Evolutionary conservation across 2,888 invertebrate genomes (phyloP).

Genomic region (Lepeophtheirus nordmannii): DNA sequence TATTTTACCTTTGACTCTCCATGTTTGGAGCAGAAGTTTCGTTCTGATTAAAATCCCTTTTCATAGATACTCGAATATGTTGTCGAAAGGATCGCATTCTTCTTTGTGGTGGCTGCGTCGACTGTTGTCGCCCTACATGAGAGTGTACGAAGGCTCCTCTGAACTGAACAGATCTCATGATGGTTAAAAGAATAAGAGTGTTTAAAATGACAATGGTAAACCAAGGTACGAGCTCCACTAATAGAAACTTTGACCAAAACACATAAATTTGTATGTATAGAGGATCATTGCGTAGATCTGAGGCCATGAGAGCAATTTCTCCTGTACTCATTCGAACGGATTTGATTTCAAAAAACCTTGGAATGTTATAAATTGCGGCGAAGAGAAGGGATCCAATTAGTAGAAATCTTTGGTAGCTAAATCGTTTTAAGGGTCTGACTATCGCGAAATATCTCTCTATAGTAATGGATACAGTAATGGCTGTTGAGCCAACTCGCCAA

Average conservation of each 20-base stretch:
- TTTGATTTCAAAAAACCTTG: slow-evolving; percentile 1
- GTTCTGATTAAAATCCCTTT: no score
- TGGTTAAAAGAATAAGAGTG: background rate
- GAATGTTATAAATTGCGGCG: slow-evolving; percentile 5
- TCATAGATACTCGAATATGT: no score
- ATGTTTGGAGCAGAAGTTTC: no score
- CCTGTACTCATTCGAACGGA: background rate
- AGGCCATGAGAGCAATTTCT: background rate
- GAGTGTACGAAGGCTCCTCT: background rate
- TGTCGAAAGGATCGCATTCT: no score
- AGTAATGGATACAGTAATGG: background rate
- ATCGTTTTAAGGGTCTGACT: background rate
- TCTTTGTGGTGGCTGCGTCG: no score
- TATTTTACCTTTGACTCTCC: no score
- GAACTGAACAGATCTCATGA: background rate
- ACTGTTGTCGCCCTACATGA: no score
- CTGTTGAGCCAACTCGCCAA: slow-evolving; percentile 3
- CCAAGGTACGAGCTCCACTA: background rate
- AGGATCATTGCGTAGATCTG: background rate
- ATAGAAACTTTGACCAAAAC: background rate
- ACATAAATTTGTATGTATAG: background rate
- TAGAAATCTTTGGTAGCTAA: background rate
- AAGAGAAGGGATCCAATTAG: background rate
- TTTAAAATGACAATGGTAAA: slow-evolving; percentile 1
- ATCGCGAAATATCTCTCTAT: slow-evolving; percentile 1